Evolutionary conservation across 1,140 invertebrate species (phyloP), one percentile per base, ranked within the genome.

Genomic region (Bombyx mandarina): DNA sequence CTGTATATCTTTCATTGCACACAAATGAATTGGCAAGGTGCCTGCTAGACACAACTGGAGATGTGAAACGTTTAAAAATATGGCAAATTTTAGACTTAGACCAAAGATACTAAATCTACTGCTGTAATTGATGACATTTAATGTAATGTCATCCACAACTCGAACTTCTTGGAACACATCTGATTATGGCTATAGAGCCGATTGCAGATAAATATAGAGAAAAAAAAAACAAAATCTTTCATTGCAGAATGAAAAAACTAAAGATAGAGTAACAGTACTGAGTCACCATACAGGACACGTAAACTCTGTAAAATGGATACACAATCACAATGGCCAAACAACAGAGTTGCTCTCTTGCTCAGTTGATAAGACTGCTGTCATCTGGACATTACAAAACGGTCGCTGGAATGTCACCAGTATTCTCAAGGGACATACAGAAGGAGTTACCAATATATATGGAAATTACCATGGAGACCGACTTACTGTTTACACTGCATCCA

Each of bases 291-390:
- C 60, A 49, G 73, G 73, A 18, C 71, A 64, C 63, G 92, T 98
- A 0, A 97, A 94, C 75, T 90, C 91, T 54, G 93, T 96, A 0
- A 90, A 91, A 77, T 97, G 95, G 95, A 89, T 97, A 4, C 84
- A 78, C 62, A 79, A 77, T 56, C 52, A 51, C 56, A 63, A 86
- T 46, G 26, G 26, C 26, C 59, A 65, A 18, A 61, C 66, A 44
- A 85, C 73, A 45, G 91, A 94, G 77, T 74, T 96, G 9, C 71
- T 97, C 7, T 95, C 95, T 22, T 92, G 91, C 3, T 94, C 94
- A 1, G 89, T 91, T 45, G 96, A 97, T 79, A 91, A 90, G 54
- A 92, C 91, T 49, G 92, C 91, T 35, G 90, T 93, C 65, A 79
- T 97, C 50, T 97, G 95, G 95, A 86, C 80, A n/a, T 69, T 89